These are phyloP conservation scores for Drosophila mercatorum DNA, from an alignment of 2,888 invertebrate genomes.

Conservation along the genomic window DNA sequence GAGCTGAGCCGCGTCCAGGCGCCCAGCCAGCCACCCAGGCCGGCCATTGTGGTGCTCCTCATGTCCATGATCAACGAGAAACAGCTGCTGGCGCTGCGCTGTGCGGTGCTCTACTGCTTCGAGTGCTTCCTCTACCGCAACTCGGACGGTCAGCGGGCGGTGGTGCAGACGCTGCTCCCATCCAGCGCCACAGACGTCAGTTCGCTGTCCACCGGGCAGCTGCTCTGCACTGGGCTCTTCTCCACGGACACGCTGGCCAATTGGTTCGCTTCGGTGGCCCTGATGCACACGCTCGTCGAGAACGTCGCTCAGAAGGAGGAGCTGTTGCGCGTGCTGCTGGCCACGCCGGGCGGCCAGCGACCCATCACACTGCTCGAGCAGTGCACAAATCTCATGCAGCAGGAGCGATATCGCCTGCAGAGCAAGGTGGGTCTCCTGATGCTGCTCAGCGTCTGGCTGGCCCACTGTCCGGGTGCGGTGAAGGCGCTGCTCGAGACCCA, in stretches of 20 bases:
- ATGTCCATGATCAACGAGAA: slow-evolving; percentile 99
- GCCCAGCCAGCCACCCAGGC: slow-evolving; percentile 96
- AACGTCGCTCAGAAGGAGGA: slow-evolving; percentile 95
- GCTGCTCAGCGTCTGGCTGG: slow-evolving; percentile 95
- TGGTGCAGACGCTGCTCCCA: slow-evolving; percentile 96
- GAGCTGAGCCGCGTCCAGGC: slow-evolving; percentile 95
- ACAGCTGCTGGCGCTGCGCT: slow-evolving; percentile 94
- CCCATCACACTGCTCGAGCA: slow-evolving; percentile 96
- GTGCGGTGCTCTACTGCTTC: slow-evolving; percentile 98
- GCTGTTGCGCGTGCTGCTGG: slow-evolving; percentile 94
- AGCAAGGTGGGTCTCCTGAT: slow-evolving; percentile 95
- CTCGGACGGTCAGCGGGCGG: slow-evolving; percentile 92
- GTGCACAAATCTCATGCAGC: slow-evolving; percentile 93
- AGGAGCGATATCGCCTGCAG: slow-evolving; percentile 88
- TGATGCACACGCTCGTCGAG: slow-evolving; percentile 95
- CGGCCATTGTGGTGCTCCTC: slow-evolving; percentile 96
- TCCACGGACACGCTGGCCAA: slow-evolving; percentile 94
- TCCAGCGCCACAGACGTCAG: slow-evolving; percentile 91
- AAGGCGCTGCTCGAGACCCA: slow-evolving; percentile 91
- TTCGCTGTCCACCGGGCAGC: slow-evolving; percentile 92
- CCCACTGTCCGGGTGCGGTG: slow-evolving; percentile 93
- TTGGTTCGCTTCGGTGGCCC: slow-evolving; percentile 97
- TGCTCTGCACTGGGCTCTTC: slow-evolving; percentile 96
- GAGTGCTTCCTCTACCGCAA: slow-evolving; percentile 98
- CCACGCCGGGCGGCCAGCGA: slow-evolving; percentile 92